These are phyloP conservation scores for Drosophila mulleri DNA, from an alignment of 2,888 invertebrate genomes.

Conservation along the genomic window DNA sequence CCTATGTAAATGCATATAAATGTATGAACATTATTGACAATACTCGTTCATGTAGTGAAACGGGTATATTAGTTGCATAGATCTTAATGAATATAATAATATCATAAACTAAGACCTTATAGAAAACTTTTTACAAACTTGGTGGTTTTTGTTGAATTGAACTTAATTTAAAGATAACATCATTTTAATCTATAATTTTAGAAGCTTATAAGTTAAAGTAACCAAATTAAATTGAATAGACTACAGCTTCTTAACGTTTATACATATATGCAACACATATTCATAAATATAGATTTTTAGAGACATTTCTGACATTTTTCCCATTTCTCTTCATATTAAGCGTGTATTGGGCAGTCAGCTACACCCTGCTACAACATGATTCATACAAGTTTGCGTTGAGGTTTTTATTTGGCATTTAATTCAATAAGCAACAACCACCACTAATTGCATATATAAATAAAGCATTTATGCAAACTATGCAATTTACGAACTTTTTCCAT, in stretches of 20 bases:
- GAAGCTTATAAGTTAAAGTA: too few species aligned
- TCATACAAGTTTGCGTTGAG: background rate
- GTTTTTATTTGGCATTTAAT: conserved; percentile 2
- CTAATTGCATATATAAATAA: conserved; percentile 17
- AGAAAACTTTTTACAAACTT: too few species aligned
- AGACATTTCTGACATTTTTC: too few species aligned
- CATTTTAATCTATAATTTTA: too few species aligned
- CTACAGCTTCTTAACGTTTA: too few species aligned
- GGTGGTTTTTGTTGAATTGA: too few species aligned
- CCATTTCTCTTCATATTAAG: background rate
- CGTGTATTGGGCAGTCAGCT: background rate
- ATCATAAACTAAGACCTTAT: too few species aligned
- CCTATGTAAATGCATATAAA: background rate
- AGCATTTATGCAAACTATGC: conserved; percentile 9
- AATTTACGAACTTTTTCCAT: conserved; percentile 2
- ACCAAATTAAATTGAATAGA: too few species aligned
- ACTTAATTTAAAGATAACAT: too few species aligned
- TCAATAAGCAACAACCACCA: conserved; percentile 6
- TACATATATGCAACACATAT: too few species aligned
- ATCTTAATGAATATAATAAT: too few species aligned
- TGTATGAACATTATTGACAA: background rate
- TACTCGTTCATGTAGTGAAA: background rate
- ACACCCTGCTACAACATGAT: background rate
- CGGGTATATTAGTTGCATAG: background rate
- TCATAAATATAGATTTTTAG: too few species aligned